Evolutionary conservation across 1,140 invertebrate species (phyloP).

Genomic region (Euglossa dilemma): DNA sequence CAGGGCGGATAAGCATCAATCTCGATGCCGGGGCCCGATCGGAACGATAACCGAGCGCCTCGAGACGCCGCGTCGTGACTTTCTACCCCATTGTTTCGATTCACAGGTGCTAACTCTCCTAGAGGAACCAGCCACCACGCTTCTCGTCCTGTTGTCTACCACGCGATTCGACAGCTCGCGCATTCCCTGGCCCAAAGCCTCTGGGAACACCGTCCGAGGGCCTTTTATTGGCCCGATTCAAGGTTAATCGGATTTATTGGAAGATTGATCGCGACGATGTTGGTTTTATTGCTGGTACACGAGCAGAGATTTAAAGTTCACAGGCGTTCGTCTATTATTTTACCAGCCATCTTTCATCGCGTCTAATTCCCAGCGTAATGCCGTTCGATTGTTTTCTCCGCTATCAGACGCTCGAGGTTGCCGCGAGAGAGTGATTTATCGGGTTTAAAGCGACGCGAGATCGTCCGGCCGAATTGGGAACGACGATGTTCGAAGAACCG

Average conservation of each 20-base stretch:
- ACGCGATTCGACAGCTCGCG: too few species aligned
- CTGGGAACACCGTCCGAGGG: too few species aligned
- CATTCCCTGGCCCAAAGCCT: too few species aligned
- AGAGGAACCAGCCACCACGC: not conserved
- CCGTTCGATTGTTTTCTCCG: too few species aligned
- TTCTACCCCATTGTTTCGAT: not conserved
- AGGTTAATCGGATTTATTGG: not conserved
- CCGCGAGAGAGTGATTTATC: not conserved
- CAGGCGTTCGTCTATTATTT: too few species aligned
- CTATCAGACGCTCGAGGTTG: not conserved
- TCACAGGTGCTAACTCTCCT: slow-evolving; percentile 16
- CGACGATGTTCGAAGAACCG: not conserved
- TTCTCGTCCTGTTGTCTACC: too few species aligned
- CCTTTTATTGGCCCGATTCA: not conserved
- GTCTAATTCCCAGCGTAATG: too few species aligned
- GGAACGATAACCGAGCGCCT: not conserved
- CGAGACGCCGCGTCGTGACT: not conserved
- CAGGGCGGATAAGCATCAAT: slow-evolving; percentile 45
- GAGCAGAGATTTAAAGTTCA: too few species aligned
- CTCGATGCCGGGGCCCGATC: slow-evolving; percentile 10
- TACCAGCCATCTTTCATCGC: too few species aligned
- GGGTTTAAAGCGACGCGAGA: too few species aligned
- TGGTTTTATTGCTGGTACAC: too few species aligned
- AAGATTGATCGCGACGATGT: not conserved
- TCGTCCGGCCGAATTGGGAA: not conserved